These are phyloP conservation scores for Acrocephalus kingi DNA, from an alignment of 2,113 vertebrate species.

Conservation along the genomic window DNA sequence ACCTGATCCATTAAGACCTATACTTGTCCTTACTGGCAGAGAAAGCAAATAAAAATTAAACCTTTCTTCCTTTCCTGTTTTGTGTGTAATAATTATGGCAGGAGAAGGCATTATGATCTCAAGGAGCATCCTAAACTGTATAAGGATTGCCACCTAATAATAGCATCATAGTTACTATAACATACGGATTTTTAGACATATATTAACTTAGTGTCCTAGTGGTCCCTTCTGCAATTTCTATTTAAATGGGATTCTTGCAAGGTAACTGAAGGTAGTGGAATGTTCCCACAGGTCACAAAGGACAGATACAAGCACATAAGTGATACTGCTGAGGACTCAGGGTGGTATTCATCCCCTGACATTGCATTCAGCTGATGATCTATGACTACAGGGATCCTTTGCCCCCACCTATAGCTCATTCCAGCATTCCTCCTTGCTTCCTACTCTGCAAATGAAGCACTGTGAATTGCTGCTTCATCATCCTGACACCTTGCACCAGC, in stretches of 20 bases:
- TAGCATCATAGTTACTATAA: neutral
- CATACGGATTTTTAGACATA: neutral
- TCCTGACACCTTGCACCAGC: slow-evolving; percentile 39
- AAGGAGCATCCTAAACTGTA: neutral
- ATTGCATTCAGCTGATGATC: slow-evolving; percentile 9
- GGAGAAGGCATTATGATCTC: neutral
- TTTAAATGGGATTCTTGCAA: neutral
- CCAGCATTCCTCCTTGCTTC: slow-evolving; percentile 3
- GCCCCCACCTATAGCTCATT: slow-evolving; percentile 24
- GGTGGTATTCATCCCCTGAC: neutral
- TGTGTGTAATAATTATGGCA: neutral
- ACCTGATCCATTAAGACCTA: neutral
- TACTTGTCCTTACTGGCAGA: neutral
- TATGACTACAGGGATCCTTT: slow-evolving; percentile 14
- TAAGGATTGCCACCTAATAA: neutral
- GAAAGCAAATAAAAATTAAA: neutral
- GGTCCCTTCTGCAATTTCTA: neutral
- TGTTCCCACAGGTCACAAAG: neutral
- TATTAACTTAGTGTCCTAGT: neutral
- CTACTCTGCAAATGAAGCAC: slow-evolving; percentile 22
- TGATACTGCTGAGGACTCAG: neutral
- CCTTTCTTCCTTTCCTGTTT: neutral
- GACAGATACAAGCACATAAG: neutral
- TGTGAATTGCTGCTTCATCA: slow-evolving; percentile 37
- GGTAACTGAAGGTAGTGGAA: neutral